Conservation (phyloP, 2,797 vertebrate species). For the Chlorospingus flavigularis region DNA sequence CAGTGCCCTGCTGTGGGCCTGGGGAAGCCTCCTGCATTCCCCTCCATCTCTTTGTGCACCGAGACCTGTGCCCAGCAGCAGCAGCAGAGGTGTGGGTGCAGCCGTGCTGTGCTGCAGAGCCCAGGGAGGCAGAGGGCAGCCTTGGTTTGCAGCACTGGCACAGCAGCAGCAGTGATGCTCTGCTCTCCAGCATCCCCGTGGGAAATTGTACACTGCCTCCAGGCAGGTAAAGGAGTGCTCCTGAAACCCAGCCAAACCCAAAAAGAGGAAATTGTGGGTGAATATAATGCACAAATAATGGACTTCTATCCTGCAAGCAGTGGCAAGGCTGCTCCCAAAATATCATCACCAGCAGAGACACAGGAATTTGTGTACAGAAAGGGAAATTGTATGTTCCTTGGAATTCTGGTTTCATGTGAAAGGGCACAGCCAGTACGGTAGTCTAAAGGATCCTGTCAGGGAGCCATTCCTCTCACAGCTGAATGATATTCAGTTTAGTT, state of each 20-base stretch:
- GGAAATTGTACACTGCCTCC: background rate
- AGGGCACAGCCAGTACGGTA: background rate
- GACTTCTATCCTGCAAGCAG: background rate
- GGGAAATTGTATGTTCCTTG: background rate
- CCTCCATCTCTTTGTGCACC: background rate
- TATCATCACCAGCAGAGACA: background rate
- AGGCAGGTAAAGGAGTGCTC: background rate
- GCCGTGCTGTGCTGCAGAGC: background rate
- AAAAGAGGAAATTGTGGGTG: background rate
- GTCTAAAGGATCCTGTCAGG: background rate
- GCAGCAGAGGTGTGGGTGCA: background rate
- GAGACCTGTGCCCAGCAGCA: rapidly evolving
- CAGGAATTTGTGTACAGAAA: background rate
- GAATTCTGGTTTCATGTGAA: background rate
- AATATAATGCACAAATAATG: background rate
- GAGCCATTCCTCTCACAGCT: background rate
- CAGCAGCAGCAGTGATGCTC: background rate
- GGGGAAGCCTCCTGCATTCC: background rate
- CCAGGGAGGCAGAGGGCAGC: conserved; percentile 17
- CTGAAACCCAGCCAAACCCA: background rate
- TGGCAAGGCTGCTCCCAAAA: background rate
- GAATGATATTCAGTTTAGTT: background rate
- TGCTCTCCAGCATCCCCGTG: rapidly evolving
- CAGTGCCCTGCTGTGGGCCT: rapidly evolving
- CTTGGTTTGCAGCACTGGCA: background rate